phyloP scores from a whole-genome alignment of 1,140 invertebrate species.

The Pantala flavescens region DNA sequence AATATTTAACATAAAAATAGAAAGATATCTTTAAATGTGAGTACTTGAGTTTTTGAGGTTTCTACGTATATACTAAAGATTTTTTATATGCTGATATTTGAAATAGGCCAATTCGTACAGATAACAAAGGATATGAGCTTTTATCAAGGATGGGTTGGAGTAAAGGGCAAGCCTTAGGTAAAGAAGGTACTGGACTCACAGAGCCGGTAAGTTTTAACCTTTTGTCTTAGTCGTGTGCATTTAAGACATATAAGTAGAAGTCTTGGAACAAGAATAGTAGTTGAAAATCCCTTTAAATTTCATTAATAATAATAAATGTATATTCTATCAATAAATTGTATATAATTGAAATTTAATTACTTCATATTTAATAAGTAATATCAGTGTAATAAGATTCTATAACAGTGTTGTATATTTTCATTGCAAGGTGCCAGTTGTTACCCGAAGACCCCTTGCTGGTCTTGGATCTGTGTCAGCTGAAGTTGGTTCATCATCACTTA shows the following conservation, averaged over 20 bases:
- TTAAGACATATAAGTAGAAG: too few relatives aligned
- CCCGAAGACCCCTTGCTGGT: neutral
- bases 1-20: too few relatives aligned
- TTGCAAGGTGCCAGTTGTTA: neutral
- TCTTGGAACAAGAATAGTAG: too few relatives aligned
- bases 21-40: too few relatives aligned
- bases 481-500: neutral
- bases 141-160: constrained; percentile 86
- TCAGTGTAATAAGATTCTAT: too few relatives aligned
- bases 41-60: too few relatives aligned
- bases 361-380: too few relatives aligned
- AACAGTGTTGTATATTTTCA: neutral
- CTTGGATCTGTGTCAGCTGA: neutral
- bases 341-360: too few relatives aligned
- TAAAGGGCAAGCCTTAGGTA: constrained; percentile 75
- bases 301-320: too few relatives aligned
- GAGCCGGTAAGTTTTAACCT: constrained; percentile 59
- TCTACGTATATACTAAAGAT: constrained; percentile 14
- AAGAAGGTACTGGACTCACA: constrained; percentile 53
- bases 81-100: constrained; percentile 10
- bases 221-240: neutral
- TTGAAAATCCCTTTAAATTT: too few relatives aligned
- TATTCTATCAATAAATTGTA: too few relatives aligned
- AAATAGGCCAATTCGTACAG: constrained; percentile 27
- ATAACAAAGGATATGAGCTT: constrained; percentile 83